Base-by-base conservation (phyloP, 1,140 invertebrate genomes). In the Eurosta solidaginis region DNA sequence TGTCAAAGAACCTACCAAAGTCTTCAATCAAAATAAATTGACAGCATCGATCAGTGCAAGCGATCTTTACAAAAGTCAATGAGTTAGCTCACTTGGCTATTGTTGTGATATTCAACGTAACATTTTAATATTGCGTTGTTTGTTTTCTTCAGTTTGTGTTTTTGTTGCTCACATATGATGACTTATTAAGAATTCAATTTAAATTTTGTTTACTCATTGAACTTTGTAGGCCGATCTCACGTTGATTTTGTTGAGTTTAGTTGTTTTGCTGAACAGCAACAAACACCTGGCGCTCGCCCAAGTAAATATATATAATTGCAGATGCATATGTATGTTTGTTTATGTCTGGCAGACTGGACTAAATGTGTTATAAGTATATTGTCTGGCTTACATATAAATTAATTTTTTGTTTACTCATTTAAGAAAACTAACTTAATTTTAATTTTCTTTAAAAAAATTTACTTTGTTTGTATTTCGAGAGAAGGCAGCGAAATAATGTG, bases 171-270 rank as follows among this genome's bases (percentile, higher is more conserved):
- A 82, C 79, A 52, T 81, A 12, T 81, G 84, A 85, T 85, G 84
- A 85, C 84, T 85, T 85, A 85, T 84, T 85, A 82, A 85, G 84
- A 83, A 85, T 85, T 85, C 84, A 84, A 85, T 85, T 85, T 83
- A 85, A 85, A 85, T 80, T 54, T 77, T 85, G 84, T 85, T 85
- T 85, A 85, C 84, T 85, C 84, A 85, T 81, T 85, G 84, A 45
- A 68, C 29, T 42, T 27, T 68, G 59, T 40, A 68, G 59, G n/a
- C 59, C 59, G 33, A 20, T 25, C 25, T 4, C 12, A n/a, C 12
- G 33, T 68, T 68, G 33, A 33, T 68, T 68, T 33, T 40, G 33
- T 20, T 68, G 59, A 40, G 33, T 68, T 68, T 33, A 40, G 33
- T n/a, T 40, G 59, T 40, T 29, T 68, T 68, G 33, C 59, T 22